A percentile compares a stretch with the other conserved stretches of the same genome.
phyloP scores from a whole-genome alignment of 1,140 invertebrate genomes.

The Camponotus floridanus region DNA sequence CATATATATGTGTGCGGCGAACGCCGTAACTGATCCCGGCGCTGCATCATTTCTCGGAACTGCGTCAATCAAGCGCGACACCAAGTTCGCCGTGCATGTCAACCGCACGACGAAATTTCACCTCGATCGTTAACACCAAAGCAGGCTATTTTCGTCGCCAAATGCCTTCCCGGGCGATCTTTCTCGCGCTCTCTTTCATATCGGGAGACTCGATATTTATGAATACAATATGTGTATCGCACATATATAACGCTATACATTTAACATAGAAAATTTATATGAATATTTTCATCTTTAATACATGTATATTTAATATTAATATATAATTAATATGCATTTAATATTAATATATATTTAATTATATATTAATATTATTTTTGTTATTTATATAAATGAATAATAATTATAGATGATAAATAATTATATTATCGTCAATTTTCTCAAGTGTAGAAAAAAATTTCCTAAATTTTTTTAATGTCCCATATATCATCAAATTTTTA shows the following conservation, averaged over 20 bases:
- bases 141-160: slow-evolving; percentile 41
- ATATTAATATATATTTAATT: too few relatives aligned
- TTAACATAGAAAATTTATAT: not conserved
- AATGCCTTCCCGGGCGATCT: not conserved
- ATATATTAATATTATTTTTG: too few relatives aligned
- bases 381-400: too few relatives aligned
- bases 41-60: slow-evolving; percentile 61
- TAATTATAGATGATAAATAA: not conserved
- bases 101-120: slow-evolving; percentile 33
- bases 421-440: not conserved
- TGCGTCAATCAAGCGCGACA: slow-evolving; percentile 58
- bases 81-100: slow-evolving; percentile 23
- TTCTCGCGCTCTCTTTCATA: not conserved
- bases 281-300: too few relatives aligned
- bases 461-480: not conserved
- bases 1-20: slow-evolving; percentile 53
- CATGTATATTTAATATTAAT: too few relatives aligned
- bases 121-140: slow-evolving; percentile 35
- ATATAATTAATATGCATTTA: too few relatives aligned
- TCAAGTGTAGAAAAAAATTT: not conserved
- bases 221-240: not conserved
- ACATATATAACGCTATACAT: not conserved
- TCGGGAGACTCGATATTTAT: not conserved
- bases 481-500: not conserved
- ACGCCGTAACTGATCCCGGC: slow-evolving; percentile 35